A percentile compares a stretch with the other conserved stretches of the same genome.
These are phyloP conservation scores for Lepilemur ruficaudatus DNA, from an alignment of 2,797 vertebrate species.

Conservation along the genomic window DNA sequence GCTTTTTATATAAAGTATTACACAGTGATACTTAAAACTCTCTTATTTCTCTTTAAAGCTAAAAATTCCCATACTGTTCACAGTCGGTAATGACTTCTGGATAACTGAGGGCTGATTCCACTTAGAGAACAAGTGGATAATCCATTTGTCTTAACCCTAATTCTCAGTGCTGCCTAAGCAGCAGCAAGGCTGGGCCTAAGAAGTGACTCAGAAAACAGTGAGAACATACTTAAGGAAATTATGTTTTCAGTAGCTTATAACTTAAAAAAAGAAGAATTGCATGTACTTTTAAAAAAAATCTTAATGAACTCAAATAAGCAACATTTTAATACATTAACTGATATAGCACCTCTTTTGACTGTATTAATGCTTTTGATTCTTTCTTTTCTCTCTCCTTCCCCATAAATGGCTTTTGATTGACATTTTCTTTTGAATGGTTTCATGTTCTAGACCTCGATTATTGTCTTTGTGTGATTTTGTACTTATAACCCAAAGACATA, in stretches of 20 bases:
- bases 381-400: background rate
- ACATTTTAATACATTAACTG: background rate
- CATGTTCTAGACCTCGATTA: background rate
- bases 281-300: background rate
- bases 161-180: background rate
- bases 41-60: background rate
- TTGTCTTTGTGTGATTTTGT: background rate
- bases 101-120: background rate
- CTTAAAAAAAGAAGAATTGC: background rate
- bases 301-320: slow-evolving; percentile 16
- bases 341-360: background rate
- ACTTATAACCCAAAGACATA: slow-evolving; percentile 22
- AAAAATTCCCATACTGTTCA: background rate
- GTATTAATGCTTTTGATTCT: background rate
- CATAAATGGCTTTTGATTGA: slow-evolving; percentile 15
- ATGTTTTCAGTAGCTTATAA: background rate
- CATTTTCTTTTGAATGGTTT: background rate
- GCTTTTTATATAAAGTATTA: background rate
- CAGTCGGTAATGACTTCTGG: background rate
- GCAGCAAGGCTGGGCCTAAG: background rate
- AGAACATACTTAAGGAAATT: background rate
- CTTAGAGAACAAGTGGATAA: background rate
- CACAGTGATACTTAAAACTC: background rate
- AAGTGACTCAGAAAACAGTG: background rate
- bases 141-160: background rate